Base-by-base conservation (phyloP, 1,140 invertebrate species). In the Zaprionus lachaisei region DNA sequence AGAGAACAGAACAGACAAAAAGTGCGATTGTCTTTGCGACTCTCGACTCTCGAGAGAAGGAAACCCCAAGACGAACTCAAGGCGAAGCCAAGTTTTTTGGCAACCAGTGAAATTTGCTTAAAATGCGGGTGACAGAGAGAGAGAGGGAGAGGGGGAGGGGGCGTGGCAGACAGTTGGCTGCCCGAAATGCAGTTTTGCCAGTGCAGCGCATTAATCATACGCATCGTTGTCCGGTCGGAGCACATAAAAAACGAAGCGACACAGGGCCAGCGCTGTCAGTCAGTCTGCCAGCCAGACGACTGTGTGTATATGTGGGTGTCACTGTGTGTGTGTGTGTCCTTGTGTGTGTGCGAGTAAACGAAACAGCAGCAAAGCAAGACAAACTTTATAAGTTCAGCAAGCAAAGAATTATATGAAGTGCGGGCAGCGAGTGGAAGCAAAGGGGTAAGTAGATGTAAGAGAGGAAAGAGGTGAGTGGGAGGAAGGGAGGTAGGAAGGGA, bases 381-480 rank as follows among this genome's bases (percentile, higher is more conserved):
- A 67, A 79, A 79, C 63, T 79, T 79, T 79, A 71, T 44, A 77
- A 79, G 77, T 79, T 79, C 22, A 66, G 77, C 58, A 67, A 76
- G 73, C 71, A 76, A 79, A 68, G 68, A 79, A 79, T 79, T 79
- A 77, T 77, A 72, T 79, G 60, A 79, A 79, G 77, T 77, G 65
- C 67, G 58, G 51, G 54, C 31, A 63, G 51, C 66, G 49, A 41
- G 38, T 41, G 1, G 15, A 9, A 41, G 38, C 14, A 41, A n/a
- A n/a, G 38, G 38, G 38, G 38, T n/a, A 11, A 34, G 2, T 34
- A 15, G 38, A 5, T 41, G 15, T 6, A 3, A n/a, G 38, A 5
- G 2, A 11, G 31, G 9, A 2, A 28, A 15, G 38, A 2, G 4
- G 1, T 2, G 15, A 15, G 38, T 15, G 34, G 34, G 20, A 22